A percentile compares a stretch with the other conserved stretches of the same genome.
These are phyloP conservation scores for Folsomia candida DNA, from an alignment of 2,888 invertebrate species.

Conservation along the genomic window DNA sequence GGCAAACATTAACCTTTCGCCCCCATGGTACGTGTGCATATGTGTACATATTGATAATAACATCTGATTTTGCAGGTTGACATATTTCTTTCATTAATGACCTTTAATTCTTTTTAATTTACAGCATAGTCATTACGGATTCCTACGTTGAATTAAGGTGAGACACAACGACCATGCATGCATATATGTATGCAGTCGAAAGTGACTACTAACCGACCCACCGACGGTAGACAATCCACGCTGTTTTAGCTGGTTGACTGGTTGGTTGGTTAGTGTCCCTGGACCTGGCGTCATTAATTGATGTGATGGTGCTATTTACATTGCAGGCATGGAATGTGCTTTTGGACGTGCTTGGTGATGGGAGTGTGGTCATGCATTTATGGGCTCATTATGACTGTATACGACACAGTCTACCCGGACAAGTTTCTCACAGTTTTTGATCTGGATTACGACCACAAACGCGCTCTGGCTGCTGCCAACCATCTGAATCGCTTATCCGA, in stretches of 20 bases:
- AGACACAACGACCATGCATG: too few relatives aligned
- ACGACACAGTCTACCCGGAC: slow-evolving; percentile 47
- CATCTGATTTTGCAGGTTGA: too few relatives aligned
- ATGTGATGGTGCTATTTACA: neutral
- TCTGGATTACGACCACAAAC: slow-evolving; percentile 48
- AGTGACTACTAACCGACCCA: too few relatives aligned
- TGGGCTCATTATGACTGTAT: slow-evolving; percentile 42
- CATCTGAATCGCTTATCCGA: slow-evolving; percentile 11
- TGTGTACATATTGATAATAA: too few relatives aligned
- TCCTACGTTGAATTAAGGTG: slow-evolving; percentile 44
- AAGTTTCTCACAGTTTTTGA: slow-evolving; percentile 49
- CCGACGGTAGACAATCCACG: neutral
- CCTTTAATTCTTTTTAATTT: too few relatives aligned
- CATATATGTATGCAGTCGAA: too few relatives aligned
- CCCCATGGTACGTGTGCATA: too few relatives aligned
- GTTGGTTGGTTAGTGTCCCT: neutral
- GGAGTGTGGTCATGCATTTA: slow-evolving; percentile 48
- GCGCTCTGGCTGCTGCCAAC: slow-evolving; percentile 45
- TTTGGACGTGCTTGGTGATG: slow-evolving; percentile 41
- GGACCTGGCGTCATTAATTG: neutral
- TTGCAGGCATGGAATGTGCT: slow-evolving; percentile 47
- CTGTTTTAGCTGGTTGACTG: too few relatives aligned
- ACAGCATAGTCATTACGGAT: slow-evolving; percentile 47
- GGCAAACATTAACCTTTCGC: slow-evolving; percentile 35
- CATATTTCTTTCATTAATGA: too few relatives aligned